These are phyloP conservation scores for Oryzias curvinotus DNA, from an alignment of 2,113 vertebrate genomes.

Conservation along the genomic window DNA sequence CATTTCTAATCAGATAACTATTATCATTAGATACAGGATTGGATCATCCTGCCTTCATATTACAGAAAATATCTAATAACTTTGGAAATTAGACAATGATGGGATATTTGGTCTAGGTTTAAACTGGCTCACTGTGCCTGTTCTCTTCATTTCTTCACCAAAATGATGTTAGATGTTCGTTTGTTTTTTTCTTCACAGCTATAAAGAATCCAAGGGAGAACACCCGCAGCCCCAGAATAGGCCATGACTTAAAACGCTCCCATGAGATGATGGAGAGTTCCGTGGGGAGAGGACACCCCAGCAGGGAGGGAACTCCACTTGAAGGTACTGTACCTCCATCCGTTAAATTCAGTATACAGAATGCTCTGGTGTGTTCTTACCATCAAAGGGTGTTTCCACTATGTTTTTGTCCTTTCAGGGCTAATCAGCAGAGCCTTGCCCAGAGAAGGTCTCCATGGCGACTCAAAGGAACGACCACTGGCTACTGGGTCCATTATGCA, in stretches of 20 bases:
- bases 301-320: conserved; percentile 86
- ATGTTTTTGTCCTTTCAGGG: conserved; percentile 69
- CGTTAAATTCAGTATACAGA: too few species aligned
- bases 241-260: conserved; percentile 90
- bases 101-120: too few species aligned
- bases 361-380: neutral
- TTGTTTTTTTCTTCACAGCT: conserved; percentile 72
- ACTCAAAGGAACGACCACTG: conserved; percentile 89
- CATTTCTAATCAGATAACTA: too few species aligned
- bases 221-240: conserved; percentile 90
- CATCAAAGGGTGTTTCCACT: conserved; percentile 13
- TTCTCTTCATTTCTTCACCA: conserved; percentile 2
- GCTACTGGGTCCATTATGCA: conserved; percentile 98
- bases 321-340: conserved; percentile 80
- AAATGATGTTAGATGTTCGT: neutral
- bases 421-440: conserved; percentile 93
- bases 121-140: neutral
- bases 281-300: conserved; percentile 82
- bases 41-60: too few species aligned
- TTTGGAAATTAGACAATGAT: too few species aligned
- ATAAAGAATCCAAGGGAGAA: conserved; percentile 95
- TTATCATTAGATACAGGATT: too few species aligned
- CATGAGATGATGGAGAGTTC: conserved; percentile 92
- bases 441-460: conserved; percentile 88
- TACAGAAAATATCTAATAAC: too few species aligned